Base-by-base conservation (phyloP, 2,113 vertebrate genomes). In the Rafetus swinhoei region DNA sequence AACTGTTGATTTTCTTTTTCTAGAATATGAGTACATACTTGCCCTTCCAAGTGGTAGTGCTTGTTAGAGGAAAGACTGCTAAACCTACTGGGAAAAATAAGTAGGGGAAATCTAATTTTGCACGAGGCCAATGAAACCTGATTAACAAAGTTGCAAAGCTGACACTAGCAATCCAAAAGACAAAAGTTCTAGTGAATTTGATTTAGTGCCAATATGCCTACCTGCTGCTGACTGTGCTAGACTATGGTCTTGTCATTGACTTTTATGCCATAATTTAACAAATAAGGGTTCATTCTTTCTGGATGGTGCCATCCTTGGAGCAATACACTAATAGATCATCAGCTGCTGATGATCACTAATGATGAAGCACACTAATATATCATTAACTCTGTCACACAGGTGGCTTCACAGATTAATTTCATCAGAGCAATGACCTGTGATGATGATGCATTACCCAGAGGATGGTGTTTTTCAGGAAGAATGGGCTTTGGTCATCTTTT, bases 371-470 rank as follows among this genome's bases (percentile, higher is more conserved):
- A 93, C 87, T 95, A 97, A 96, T 97, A 88, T 85, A 97, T 98
- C 97, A 97, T 97, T 97, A 97, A 29, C 79, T 91, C 77, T 97
- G 96, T 97, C 95, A 97, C 89, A 93, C 93, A 97, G 96, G 96
- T 98, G 96, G 90, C 94, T 97, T 97, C 97, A 93, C 79, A 97
- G 96, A 98, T 97, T 98, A 97, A 98, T 98, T 97, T 96, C 60
- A 92, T 95, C 8, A 6, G 88, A 92, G 93, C 90, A 94, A 76
- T 4, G 79, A 95, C 90, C 96, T 92, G 89, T 96, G 96, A 96
- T 95, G 84, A 93, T 95, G 96, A 96, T 94, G 27, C 57, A 97
- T 97, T 97, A 88, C 80, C 96, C 35, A 85, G 81, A 82, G 57
- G 72, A 94, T 92, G 94, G 85, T 94, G 79, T 93, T 95, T 94